Conservation (phyloP, 2,888 invertebrate genomes). For the Sinopyrophorus schimmeli region DNA sequence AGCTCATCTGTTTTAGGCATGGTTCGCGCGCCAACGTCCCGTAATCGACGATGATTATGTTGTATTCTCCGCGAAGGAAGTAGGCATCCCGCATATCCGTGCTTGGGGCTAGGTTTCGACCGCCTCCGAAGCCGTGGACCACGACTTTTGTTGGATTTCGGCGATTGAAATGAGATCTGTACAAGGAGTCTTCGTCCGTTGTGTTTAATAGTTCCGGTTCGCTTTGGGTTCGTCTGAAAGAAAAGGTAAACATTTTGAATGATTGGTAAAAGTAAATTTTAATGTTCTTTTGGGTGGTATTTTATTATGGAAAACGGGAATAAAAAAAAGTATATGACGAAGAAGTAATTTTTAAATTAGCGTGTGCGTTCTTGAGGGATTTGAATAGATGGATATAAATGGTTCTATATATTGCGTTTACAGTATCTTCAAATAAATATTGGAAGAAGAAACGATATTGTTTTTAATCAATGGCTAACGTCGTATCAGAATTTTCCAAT, state of each 20-base stretch:
- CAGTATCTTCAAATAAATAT: too few relatives aligned
- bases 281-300: too few relatives aligned
- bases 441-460: too few relatives aligned
- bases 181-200: constrained; percentile 69
- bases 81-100: constrained; percentile 84
- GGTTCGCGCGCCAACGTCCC: constrained; percentile 78
- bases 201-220: constrained; percentile 74
- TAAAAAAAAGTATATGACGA: too few relatives aligned
- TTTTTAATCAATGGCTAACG: too few relatives aligned
- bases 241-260: not conserved
- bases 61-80: constrained; percentile 78
- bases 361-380: too few relatives aligned
- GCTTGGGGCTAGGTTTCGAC: constrained; percentile 78
- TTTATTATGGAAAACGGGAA: too few relatives aligned
- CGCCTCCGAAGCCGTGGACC: constrained; percentile 90
- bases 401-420: too few relatives aligned
- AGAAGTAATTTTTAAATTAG: too few relatives aligned
- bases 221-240: constrained; percentile 70
- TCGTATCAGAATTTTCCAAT: too few relatives aligned
- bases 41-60: constrained; percentile 87
- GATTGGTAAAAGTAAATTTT: too few relatives aligned
- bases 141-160: constrained; percentile 82
- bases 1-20: constrained; percentile 67
- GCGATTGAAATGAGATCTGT: constrained; percentile 75
- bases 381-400: too few relatives aligned